Percentiles rank a stretch among this genome's conserved stretches.
phyloP scores from a whole-genome alignment of 2,113 vertebrate species.

The Mesitornis unicolor region DNA sequence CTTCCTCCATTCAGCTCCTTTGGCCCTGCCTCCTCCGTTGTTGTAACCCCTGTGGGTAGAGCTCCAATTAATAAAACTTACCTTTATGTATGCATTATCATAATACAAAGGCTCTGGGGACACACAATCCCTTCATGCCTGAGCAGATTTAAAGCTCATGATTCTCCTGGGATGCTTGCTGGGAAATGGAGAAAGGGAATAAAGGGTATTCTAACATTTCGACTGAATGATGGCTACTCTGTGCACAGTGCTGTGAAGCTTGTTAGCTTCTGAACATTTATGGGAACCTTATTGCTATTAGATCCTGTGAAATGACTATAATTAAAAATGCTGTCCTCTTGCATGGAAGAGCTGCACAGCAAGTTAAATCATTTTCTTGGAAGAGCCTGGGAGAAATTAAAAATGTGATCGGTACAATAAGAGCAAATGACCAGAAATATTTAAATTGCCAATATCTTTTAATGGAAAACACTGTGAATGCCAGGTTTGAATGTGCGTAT shows the following conservation, averaged over 20 bases:
- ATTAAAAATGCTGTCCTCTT: slow-evolving; percentile 25
- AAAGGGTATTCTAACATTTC: slow-evolving; percentile 37
- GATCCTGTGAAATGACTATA: background rate
- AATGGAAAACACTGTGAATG: background rate
- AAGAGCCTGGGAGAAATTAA: background rate
- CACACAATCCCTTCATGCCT: slow-evolving; percentile 40
- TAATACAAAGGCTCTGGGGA: slow-evolving; percentile 52
- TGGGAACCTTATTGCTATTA: slow-evolving; percentile 30
- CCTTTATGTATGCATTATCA: slow-evolving; percentile 63
- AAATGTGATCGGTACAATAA: background rate
- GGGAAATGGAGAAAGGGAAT: slow-evolving; percentile 40
- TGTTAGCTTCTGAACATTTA: slow-evolving; percentile 51
- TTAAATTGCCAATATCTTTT: background rate
- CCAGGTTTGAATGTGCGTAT: background rate
- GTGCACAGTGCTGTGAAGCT: slow-evolving; percentile 34
- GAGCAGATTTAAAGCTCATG: slow-evolving; percentile 41
- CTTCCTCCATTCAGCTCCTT: background rate
- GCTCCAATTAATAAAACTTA: slow-evolving; percentile 65
- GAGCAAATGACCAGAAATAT: slow-evolving; percentile 6
- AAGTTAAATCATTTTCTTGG: slow-evolving; percentile 21
- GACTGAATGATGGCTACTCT: slow-evolving; percentile 25
- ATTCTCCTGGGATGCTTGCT: slow-evolving; percentile 32
- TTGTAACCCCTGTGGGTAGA: slow-evolving; percentile 14
- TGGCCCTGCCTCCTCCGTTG: background rate
- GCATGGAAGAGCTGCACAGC: background rate